Evolutionary conservation across 1,140 invertebrate genomes (phyloP).

Genomic region (Drosophila pseudoananassae): DNA sequence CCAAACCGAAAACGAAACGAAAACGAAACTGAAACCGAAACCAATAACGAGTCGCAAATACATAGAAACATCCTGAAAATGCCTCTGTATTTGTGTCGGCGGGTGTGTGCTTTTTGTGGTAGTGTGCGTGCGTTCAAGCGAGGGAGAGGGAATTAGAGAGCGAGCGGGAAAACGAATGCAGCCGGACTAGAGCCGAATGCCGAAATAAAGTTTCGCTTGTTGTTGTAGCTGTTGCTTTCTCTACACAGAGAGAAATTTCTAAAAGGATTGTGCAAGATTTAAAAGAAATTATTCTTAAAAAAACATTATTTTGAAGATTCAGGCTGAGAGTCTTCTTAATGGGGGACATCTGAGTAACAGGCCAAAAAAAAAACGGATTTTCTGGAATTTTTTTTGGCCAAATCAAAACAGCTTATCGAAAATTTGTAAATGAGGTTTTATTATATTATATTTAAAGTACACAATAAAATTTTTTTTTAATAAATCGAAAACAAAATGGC

Average conservation of each 20-base stretch:
- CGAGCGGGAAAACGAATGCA: slow-evolving; percentile 52
- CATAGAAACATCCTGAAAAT: slow-evolving; percentile 25
- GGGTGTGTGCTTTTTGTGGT: slow-evolving; percentile 8
- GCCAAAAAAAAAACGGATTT: too few species aligned
- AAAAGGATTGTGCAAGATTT: too few species aligned
- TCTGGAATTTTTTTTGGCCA: too few species aligned
- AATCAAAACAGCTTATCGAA: too few species aligned
- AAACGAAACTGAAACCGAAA: slow-evolving; percentile 50
- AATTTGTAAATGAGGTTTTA: too few species aligned
- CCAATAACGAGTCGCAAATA: slow-evolving; percentile 49
- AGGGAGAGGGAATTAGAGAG: slow-evolving; percentile 16
- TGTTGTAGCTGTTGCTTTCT: slow-evolving; percentile 62
- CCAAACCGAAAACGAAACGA: slow-evolving; percentile 29
- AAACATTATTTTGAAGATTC: too few species aligned
- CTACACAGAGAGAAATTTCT: slow-evolving; percentile 14
- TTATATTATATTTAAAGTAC: too few species aligned
- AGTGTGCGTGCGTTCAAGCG: slow-evolving; percentile 5
- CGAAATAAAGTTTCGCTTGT: slow-evolving; percentile 72
- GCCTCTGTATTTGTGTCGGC: neutral
- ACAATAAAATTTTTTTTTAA: too few species aligned
- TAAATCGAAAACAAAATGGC: too few species aligned
- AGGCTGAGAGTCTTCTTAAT: too few species aligned
- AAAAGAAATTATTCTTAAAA: too few species aligned
- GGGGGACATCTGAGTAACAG: too few species aligned
- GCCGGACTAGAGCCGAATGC: slow-evolving; percentile 39